Conservation (phyloP, 2,888 invertebrate species). For the Protodeltote pygarga region DNA sequence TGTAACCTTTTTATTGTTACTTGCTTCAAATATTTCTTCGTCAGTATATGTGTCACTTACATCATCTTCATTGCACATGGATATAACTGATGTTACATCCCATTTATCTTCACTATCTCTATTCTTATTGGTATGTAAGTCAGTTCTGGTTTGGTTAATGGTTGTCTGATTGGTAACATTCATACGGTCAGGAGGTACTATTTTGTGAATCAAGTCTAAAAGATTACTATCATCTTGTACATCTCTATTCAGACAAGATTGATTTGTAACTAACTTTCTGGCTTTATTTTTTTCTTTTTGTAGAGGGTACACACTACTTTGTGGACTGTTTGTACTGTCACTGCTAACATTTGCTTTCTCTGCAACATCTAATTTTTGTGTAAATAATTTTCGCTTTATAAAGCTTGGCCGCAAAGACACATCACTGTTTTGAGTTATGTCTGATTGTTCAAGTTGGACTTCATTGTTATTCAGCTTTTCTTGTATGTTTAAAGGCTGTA, state of each 20-base stretch:
- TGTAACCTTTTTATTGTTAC: constrained; percentile 27
- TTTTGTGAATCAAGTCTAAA: constrained; percentile 76
- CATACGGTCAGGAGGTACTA: constrained; percentile 73
- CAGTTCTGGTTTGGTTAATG: constrained; percentile 53
- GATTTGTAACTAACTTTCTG: constrained; percentile 70
- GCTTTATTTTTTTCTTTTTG: constrained; percentile 73
- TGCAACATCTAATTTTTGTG: constrained; percentile 74
- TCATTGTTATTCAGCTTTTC: constrained; percentile 33
- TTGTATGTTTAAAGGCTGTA: constrained; percentile 18
- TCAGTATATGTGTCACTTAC: constrained; percentile 78
- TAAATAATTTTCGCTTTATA: constrained; percentile 77
- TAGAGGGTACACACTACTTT: constrained; percentile 57
- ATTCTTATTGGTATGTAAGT: constrained; percentile 48
- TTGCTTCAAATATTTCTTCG: constrained; percentile 71
- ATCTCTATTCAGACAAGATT: constrained; percentile 73
- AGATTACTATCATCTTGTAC: constrained; percentile 68
- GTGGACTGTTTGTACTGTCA: constrained; percentile 68
- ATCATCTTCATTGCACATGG: constrained; percentile 63
- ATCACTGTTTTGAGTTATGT: constrained; percentile 51
- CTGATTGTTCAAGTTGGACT: constrained; percentile 22
- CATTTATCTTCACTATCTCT: constrained; percentile 61
- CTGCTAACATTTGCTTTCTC: constrained; percentile 63
- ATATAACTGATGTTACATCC: constrained; percentile 70
- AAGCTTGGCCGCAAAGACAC: constrained; percentile 76
- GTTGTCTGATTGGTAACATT: constrained; percentile 64